Conservation (phyloP, 92 coral and sea anemone genomes). For the Galaxea fascicularis region DNA sequence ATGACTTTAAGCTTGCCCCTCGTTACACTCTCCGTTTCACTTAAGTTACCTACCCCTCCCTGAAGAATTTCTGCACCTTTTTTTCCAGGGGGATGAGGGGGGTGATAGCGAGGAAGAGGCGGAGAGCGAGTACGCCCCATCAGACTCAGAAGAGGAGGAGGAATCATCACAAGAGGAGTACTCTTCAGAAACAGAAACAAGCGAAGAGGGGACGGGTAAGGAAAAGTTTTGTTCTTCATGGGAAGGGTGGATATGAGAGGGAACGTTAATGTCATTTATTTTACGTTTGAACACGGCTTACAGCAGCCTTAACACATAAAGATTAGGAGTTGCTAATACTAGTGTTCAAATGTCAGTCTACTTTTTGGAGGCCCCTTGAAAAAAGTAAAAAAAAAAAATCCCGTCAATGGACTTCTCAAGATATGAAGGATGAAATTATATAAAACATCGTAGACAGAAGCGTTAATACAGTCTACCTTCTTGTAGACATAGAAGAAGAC, state of each 20-base stretch:
- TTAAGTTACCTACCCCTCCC: background rate
- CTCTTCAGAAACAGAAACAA: conserved; percentile 95
- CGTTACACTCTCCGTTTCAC: background rate
- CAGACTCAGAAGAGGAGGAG: conserved; percentile 82
- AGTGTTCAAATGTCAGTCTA: no score
- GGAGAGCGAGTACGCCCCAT: conserved; percentile 93
- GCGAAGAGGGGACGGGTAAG: conserved; percentile 90
- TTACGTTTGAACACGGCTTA: no score
- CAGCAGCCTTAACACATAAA: no score
- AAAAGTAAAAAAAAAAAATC: no score
- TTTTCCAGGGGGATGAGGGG: conserved; percentile 70
- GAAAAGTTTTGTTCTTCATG: background rate
- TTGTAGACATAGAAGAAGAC: conserved; percentile 90
- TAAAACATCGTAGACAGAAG: background rate
- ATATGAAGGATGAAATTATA: no score
- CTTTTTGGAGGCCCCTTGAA: no score
- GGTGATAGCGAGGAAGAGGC: conserved; percentile 75
- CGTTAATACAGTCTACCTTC: background rate
- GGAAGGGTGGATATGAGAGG: background rate
- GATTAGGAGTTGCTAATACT: no score
- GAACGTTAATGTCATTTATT: no score
- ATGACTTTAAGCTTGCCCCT: background rate
- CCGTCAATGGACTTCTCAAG: no score
- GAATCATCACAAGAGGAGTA: conserved; percentile 81
- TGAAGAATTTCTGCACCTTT: background rate